phyloP scores from a whole-genome alignment of 2,113 vertebrate genomes.

The Alouatta palliata region DNA sequence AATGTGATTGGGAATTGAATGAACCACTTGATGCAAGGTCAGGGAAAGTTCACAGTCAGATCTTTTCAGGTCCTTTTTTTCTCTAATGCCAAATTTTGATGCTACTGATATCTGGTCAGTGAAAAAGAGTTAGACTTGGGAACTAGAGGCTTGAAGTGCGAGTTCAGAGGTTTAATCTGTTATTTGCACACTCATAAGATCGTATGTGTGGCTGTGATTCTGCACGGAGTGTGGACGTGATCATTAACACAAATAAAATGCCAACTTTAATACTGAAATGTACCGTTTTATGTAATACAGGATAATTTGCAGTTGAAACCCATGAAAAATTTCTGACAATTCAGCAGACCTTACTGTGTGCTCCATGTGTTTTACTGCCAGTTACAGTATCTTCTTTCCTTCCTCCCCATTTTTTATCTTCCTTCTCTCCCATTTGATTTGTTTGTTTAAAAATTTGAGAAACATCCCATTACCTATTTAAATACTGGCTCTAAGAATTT shows the following conservation, averaged over 20 bases:
- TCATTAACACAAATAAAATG: background rate
- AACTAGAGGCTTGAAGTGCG: background rate
- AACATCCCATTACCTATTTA: background rate
- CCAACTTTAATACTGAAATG: background rate
- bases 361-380: background rate
- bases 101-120: background rate
- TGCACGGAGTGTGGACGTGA: background rate
- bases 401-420: background rate
- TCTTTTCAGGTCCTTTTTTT: background rate
- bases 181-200: background rate
- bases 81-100: background rate
- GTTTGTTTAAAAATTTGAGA: background rate
- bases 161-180: background rate
- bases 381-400: background rate
- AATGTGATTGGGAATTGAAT: background rate
- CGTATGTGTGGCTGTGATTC: background rate
- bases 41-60: background rate
- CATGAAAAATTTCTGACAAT: background rate
- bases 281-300: background rate
- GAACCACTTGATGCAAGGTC: background rate
- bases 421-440: background rate
- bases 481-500: background rate
- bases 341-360: background rate
- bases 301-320: background rate
- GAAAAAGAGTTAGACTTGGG: background rate